phyloP scores from a whole-genome alignment of 2,113 vertebrate species.

The Chloropsis hardwickii region DNA sequence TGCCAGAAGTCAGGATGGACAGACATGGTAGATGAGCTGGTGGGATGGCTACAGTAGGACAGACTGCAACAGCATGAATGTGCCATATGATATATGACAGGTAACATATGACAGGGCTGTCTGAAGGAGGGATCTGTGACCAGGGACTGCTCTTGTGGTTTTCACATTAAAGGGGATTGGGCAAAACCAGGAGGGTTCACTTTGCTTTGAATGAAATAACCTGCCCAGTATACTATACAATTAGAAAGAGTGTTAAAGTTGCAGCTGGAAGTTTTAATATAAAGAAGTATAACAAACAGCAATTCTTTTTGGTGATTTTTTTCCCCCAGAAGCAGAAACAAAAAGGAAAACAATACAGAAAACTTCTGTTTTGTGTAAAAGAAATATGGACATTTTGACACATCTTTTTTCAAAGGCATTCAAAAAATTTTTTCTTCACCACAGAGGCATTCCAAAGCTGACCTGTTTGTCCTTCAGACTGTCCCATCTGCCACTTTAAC shows the following conservation, averaged over 20 bases:
- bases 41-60: neutral
- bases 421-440: neutral
- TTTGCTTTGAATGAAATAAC: neutral
- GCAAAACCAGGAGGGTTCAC: neutral
- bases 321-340: neutral
- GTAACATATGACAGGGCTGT: neutral
- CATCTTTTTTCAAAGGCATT: neutral
- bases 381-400: neutral
- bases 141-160: neutral
- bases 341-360: neutral
- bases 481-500: neutral
- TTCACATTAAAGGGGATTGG: neutral
- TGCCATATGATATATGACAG: no score
- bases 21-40: neutral
- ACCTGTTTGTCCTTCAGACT: slow-evolving; percentile 7
- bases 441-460: neutral
- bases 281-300: neutral
- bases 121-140: neutral
- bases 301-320: neutral
- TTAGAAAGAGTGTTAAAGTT: neutral
- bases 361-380: neutral
- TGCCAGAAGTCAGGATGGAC: neutral
- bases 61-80: neutral
- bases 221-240: neutral
- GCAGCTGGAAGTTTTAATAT: neutral